Percentiles rank a stretch among this genome's conserved stretches.
phyloP scores from a whole-genome alignment of 2,888 invertebrate genomes.

The Melanostoma mellinum region DNA sequence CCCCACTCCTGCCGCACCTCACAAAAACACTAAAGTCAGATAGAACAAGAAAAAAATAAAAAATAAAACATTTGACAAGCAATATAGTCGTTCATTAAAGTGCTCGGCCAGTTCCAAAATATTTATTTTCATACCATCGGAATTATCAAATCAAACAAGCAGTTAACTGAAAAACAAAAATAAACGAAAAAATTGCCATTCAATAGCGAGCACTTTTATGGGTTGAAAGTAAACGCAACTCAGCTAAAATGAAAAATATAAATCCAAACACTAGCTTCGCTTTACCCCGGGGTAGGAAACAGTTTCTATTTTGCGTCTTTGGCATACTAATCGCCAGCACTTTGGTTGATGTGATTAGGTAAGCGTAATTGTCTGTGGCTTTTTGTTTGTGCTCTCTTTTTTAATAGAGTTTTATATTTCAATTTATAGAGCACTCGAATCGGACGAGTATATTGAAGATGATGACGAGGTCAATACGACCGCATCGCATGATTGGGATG shows the following conservation, averaged over 20 bases:
- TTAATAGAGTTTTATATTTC: neutral
- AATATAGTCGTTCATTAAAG: conserved; percentile 7
- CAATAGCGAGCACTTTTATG: conserved; percentile 51
- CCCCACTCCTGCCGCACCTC: conserved; percentile 57
- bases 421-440: conserved; percentile 42
- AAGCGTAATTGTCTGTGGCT: conserved; percentile 29
- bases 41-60: conserved; percentile 14
- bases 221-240: conserved; percentile 36
- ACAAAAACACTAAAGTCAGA: conserved; percentile 44
- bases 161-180: neutral
- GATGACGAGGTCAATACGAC: conserved; percentile 39
- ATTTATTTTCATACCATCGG: conserved; percentile 19
- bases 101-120: conserved; percentile 16
- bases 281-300: conserved; percentile 28
- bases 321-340: conserved; percentile 42
- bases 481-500: conserved; percentile 85
- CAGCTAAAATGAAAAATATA: conserved; percentile 32
- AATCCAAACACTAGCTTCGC: conserved; percentile 27
- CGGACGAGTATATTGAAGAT: conserved; percentile 30
- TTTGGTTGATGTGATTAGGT: conserved; percentile 63
- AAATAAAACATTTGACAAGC: conserved; percentile 20
- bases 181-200: neutral
- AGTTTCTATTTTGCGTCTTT: conserved; percentile 42
- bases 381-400: neutral
- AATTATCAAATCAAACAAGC: conserved; percentile 5